Evolutionary conservation across 2,888 invertebrate species (phyloP).

Genomic region (Helobdella robusta): DNA sequence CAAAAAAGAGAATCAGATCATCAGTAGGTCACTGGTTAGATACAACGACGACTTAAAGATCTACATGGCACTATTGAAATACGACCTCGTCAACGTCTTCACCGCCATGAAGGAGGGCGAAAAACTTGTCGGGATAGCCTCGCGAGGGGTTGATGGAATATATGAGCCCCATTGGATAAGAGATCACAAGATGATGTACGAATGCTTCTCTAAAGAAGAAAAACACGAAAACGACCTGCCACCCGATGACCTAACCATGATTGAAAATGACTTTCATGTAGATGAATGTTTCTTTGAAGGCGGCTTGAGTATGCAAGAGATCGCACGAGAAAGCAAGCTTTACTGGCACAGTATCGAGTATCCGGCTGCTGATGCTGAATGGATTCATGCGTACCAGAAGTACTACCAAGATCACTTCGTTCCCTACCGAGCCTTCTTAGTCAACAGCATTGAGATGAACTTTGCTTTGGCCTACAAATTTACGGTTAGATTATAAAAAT

Average conservation of each 20-base stretch:
- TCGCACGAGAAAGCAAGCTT: constrained; percentile 8
- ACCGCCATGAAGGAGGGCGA: no score
- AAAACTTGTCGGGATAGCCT: no score
- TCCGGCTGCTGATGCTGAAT: constrained; percentile 10
- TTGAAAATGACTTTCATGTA: constrained; percentile 14
- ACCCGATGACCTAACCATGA: constrained; percentile 15
- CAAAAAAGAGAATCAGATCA: no score
- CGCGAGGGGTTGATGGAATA: no score
- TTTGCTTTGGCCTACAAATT: neutral
- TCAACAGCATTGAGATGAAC: neutral
- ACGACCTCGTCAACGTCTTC: no score
- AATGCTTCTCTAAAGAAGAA: neutral
- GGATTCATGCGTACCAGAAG: constrained; percentile 12
- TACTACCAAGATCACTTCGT: neutral
- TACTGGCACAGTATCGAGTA: constrained; percentile 14
- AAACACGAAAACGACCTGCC: neutral
- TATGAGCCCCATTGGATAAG: no score
- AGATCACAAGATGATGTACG: neutral
- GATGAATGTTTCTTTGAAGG: constrained; percentile 18
- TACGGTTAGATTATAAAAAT: neutral
- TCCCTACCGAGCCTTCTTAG: constrained; percentile 17
- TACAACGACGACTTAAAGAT: no score
- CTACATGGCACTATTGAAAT: no score
- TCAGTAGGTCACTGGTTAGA: no score
- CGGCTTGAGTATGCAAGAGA: neutral